Evolutionary conservation across 2,113 vertebrate species (phyloP), one percentile per base, ranked within the genome.

Genomic region (Hippocampus guttulatus): DNA sequence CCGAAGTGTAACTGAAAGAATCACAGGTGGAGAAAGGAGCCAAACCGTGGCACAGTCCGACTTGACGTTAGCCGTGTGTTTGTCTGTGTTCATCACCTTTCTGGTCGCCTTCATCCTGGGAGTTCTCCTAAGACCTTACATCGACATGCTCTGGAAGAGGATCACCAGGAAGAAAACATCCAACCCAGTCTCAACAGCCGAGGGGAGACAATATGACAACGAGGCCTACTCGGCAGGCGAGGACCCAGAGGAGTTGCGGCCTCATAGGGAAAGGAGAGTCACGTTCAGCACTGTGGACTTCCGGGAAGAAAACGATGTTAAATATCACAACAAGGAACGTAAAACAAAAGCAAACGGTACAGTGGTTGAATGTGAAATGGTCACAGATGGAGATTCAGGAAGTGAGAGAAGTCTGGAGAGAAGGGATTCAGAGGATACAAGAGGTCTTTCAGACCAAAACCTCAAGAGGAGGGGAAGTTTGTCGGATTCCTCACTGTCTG

Each of bases 11-110:
- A 38, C 75, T 3, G 40, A 69, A 76, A 51, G 2, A 51, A 68
- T 45, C 1, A 30, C 16, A 3, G 30, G 12, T 47, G 64, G 75
- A 54, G 8, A 8, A 60, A 79, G 21, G 41, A 74, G 69, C 58
- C 57, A 40, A 38, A 15, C 0, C 14, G 27, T 43, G 2, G 23
- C 69, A 0, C 43, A 91, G 25, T 76, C 83, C 47, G 33, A 93
- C 18, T 84, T 96, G 5, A 5, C 67, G 1, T 66, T 95, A 74
- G 94, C 94, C 0, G 80, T 97, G 43, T 93, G 91, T 76, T 90
- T 98, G 60, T 95, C 96, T 0, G 91, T 98, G 78, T 70, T 95
- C 58, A 83, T 95, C 68, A 95, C 95, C 0, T 98, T 98, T 66
- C 33, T 95, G 1, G 76, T 92, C 51, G 95, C 95, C 27, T 98